Evolutionary conservation across 2,113 vertebrate genomes (phyloP), one percentile per base, ranked within the genome.

Genomic region (Labrus mixtus): DNA sequence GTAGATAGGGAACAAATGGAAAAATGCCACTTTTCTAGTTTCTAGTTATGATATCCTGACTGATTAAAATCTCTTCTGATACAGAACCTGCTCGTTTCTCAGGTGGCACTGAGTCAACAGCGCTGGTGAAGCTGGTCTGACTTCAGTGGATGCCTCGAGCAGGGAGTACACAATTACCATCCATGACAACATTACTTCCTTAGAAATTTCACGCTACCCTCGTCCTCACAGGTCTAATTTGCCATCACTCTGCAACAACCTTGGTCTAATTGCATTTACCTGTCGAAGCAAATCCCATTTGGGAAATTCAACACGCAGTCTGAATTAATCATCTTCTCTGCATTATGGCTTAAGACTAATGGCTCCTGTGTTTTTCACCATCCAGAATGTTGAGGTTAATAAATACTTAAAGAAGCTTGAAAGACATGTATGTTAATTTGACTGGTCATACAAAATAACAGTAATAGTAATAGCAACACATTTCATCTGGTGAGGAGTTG

Each of bases 241-340:
- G 3, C 64, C 33, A 54, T 48, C 76, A 62, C 56, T 46, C 70
- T 72, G 73, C 58, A 63, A 79, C 82, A 73, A 70, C 83, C 22
- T 69, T 76, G 41, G 48, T 89, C 73, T 89, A 89, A 93, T 89
- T 92, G 57, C 79, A 89, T 92, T 91, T 85, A 79, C 61, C 78
- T 85, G 82, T 85, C 62, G 73, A 76, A 90, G 63, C 78, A 75
- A 80, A 88, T 90, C 85, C 66, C 73, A 87, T 88, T 82, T 73
- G 61, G 55, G 29, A 71, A 71, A 79, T 57, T 76, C 70, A 81
- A 54, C 64, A 66, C 68, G 83, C 68, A 20, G 64, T 82, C 39
- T 71, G 48, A 73, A 85, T 84, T 39, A 84, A 82, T 79, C 19
- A 19, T 68, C 57, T 53, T 62, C 37, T 53, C 58, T 73, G 11